These are phyloP conservation scores for Bombus picipes DNA, from an alignment of 1,140 invertebrate genomes.

Conservation along the genomic window DNA sequence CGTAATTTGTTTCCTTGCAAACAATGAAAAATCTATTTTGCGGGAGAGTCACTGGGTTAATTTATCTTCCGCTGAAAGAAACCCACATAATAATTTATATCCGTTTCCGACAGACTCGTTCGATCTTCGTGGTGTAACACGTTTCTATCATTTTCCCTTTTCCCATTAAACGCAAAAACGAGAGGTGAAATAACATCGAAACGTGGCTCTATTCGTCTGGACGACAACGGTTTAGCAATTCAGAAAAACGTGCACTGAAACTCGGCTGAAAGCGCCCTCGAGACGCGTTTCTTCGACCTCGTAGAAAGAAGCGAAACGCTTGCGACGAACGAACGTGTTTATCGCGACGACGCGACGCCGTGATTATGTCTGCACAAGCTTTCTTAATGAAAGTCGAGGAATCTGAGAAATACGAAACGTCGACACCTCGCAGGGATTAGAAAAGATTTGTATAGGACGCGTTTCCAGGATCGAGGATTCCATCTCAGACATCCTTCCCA, in stretches of 20 bases:
- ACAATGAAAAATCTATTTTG: too few species aligned
- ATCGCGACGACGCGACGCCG: conserved; percentile 6
- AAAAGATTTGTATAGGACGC: not conserved
- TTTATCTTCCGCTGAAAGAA: too few species aligned
- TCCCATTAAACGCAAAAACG: not conserved
- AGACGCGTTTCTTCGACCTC: not conserved
- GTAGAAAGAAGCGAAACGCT: not conserved
- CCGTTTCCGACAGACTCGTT: too few species aligned
- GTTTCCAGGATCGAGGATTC: not conserved
- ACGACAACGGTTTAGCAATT: not conserved
- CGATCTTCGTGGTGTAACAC: too few species aligned
- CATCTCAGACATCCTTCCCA: not conserved
- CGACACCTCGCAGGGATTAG: not conserved
- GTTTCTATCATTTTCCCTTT: too few species aligned
- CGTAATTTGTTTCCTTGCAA: too few species aligned
- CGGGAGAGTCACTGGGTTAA: too few species aligned
- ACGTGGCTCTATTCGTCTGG: not conserved
- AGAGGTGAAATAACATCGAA: not conserved
- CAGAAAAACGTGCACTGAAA: not conserved
- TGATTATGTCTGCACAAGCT: conserved; percentile 18
- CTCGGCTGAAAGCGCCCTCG: conserved; percentile 4
- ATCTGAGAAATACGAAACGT: not conserved
- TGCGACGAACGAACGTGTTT: conserved; percentile 12
- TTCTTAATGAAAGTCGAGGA: conserved; percentile 16
- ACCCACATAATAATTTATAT: too few species aligned